Base-by-base conservation (phyloP, 1,140 invertebrate genomes). In the Nephotettix cincticeps region DNA sequence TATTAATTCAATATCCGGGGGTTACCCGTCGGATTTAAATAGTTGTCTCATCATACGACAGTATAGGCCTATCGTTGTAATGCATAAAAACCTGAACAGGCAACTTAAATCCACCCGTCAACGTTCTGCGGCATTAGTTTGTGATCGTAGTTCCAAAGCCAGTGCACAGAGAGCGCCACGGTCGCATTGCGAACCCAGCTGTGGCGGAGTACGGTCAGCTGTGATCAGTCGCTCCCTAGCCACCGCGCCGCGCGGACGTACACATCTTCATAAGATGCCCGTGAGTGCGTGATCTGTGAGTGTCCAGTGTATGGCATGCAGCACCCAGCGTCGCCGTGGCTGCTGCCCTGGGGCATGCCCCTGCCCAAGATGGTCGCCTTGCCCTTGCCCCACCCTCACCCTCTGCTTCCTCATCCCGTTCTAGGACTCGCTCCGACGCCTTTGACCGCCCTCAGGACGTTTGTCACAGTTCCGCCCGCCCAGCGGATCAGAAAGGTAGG, bases 351-450 rank as follows among this genome's bases (percentile, higher is more conserved):
- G 84, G 84, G 83, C 17, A 80, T 85, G 69, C 82, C 84, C 69
- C 72, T 84, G 72, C 83, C 84, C 75, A 85, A 85, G 76, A 83
- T 85, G 82, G 79, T 84, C 51, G 81, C 82, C 1, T 78, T 84
- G 61, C 83, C 82, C 21, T 77, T 82, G 25, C 76, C 77, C 76
- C 77, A 79, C 25, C 67, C 67, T 9, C 66, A 68, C 45, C 29
- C 19, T 9, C 36, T 47, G 23, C 40, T 43, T 40, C 66, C 66
- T 21, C 67, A 68, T 21, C 67, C 67, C 3, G 67, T 69, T 14
- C 27, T 69, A 58, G 67, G 67, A 43, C 14, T 45, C 27, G 43
- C 67, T 13, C 67, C 67, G 47, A 21, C 67, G 23, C 67, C 67
- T 13, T 28, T 69, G 1, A 45, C 67, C 4, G 54, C 67, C 25